Conservation (phyloP, 1,140 invertebrate genomes). For the Amphibalanus amphitrite region DNA sequence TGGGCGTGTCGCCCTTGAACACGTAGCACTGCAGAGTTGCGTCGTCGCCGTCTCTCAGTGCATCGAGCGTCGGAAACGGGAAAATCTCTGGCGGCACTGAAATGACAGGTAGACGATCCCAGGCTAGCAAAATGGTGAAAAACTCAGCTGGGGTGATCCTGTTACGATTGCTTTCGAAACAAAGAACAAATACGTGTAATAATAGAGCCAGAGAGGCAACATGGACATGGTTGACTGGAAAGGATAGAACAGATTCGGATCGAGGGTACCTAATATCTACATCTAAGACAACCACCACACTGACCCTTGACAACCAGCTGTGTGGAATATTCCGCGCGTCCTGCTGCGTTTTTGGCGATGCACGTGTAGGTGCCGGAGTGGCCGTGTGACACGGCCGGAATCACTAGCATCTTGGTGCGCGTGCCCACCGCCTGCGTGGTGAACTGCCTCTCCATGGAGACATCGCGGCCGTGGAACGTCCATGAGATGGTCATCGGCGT, state of each 20-base stretch:
- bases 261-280: too few relatives aligned
- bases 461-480: too few relatives aligned
- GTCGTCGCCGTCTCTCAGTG: conserved; percentile 18
- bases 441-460: conserved; percentile 34
- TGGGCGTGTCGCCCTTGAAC: conserved; percentile 61
- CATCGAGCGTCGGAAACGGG: conserved; percentile 17
- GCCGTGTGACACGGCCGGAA: conserved; percentile 17
- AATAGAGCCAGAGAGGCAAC: too few relatives aligned
- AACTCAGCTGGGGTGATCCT: not conserved
- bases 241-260: too few relatives aligned
- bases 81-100: conserved; percentile 19
- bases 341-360: conserved; percentile 45
- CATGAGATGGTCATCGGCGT: too few relatives aligned
- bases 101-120: not conserved
- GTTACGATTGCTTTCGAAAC: not conserved
- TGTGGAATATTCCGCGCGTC: conserved; percentile 18
- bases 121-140: not conserved
- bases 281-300: not conserved
- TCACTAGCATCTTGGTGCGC: conserved; percentile 16
- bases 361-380: conserved; percentile 23
- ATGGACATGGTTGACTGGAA: too few relatives aligned
- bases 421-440: conserved; percentile 14
- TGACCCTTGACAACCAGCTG: conserved; percentile 17
- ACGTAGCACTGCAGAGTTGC: conserved; percentile 52
- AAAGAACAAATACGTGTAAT: not conserved